Evolutionary conservation across 2,888 invertebrate genomes (phyloP).

Genomic region (Papilio elwesi): DNA sequence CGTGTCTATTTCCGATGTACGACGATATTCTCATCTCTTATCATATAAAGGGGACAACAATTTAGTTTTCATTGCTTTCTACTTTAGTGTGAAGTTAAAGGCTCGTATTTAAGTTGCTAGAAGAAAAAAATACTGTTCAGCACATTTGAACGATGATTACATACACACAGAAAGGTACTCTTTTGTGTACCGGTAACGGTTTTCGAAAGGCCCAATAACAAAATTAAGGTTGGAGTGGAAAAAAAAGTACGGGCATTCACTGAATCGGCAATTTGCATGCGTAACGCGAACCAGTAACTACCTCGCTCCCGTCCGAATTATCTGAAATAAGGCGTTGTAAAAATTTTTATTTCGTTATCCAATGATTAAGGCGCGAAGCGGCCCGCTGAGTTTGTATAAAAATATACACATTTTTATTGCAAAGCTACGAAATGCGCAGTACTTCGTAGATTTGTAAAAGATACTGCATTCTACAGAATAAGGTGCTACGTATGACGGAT

Average conservation of each 20-base stretch:
- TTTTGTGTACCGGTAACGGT: slow-evolving; percentile 50
- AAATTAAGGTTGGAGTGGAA: slow-evolving; percentile 61
- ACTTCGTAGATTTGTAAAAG: too few relatives aligned
- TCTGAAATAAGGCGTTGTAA: slow-evolving; percentile 64
- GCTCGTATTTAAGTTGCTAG: background rate
- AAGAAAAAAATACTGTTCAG: slow-evolving; percentile 1
- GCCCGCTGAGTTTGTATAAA: background rate
- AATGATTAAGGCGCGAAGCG: slow-evolving; percentile 42
- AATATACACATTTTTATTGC: background rate
- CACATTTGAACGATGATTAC: slow-evolving; percentile 34
- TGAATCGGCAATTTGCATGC: slow-evolving; percentile 70
- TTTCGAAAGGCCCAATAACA: slow-evolving; percentile 57
- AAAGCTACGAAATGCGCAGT: too few relatives aligned
- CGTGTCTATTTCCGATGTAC: too few relatives aligned
- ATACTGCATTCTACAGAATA: too few relatives aligned
- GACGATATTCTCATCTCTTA: too few relatives aligned
- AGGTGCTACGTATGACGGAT: too few relatives aligned
- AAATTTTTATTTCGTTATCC: slow-evolving; percentile 57
- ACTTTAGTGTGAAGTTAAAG: background rate
- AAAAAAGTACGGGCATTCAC: slow-evolving; percentile 48
- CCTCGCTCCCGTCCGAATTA: slow-evolving; percentile 62
- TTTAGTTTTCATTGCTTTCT: too few relatives aligned
- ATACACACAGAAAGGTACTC: slow-evolving; percentile 34
- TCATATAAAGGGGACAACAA: too few relatives aligned
- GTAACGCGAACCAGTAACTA: slow-evolving; percentile 65